Percentiles rank a stretch among this genome's conserved stretches.
Conservation (phyloP, 2,888 invertebrate species). For the Drosophila algonquin region DNA sequence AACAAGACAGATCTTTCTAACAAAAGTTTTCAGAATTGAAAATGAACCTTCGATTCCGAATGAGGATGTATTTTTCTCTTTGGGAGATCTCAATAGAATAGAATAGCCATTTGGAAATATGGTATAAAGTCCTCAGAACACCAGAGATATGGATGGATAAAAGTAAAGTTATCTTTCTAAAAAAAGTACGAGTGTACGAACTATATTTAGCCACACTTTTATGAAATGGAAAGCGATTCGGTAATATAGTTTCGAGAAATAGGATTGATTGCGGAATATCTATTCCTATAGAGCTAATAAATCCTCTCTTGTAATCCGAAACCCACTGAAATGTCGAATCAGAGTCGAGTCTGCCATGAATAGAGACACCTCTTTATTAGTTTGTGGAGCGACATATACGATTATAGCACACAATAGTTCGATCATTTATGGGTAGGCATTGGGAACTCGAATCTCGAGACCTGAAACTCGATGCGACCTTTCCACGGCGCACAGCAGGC, state of each 20-base stretch:
- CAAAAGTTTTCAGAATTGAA: too few species aligned
- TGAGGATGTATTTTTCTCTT: neutral
- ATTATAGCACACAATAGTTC: neutral
- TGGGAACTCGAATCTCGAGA: constrained; percentile 4
- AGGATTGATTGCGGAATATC: neutral
- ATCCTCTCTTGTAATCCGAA: constrained; percentile 1
- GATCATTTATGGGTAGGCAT: neutral
- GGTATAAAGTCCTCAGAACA: too few species aligned
- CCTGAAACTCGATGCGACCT: constrained; percentile 11
- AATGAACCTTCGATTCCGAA: neutral
- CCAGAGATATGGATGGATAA: neutral
- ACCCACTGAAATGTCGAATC: neutral
- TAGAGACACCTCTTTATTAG: neutral
- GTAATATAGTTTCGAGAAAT: neutral
- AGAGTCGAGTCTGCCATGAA: neutral
- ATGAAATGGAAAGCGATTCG: neutral
- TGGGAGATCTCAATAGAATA: neutral
- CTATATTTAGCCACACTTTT: neutral
- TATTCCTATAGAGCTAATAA: neutral
- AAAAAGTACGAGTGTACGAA: too few species aligned
- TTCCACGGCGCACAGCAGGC: constrained; percentile 32
- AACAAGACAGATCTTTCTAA: too few species aligned
- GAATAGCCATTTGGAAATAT: too few species aligned
- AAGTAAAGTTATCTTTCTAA: neutral
- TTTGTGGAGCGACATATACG: neutral